These are phyloP conservation scores for Urocolius indicus DNA, from an alignment of 2,113 vertebrate genomes.

Conservation along the genomic window DNA sequence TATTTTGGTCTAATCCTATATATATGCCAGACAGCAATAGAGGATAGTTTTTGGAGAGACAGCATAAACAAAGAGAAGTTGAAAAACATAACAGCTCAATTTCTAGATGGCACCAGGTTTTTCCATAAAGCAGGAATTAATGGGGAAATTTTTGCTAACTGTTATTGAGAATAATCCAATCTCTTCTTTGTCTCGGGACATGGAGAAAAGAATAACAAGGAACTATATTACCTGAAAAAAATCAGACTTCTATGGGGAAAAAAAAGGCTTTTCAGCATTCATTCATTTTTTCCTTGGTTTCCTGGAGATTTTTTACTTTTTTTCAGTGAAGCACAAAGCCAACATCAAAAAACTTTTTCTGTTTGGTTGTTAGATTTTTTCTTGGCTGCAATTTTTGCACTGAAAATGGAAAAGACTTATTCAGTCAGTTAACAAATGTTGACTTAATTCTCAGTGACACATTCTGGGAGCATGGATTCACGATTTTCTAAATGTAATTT, in stretches of 20 bases:
- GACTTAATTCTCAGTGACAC: not conserved
- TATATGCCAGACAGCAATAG: fast-evolving
- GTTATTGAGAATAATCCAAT: not conserved
- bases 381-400: not conserved
- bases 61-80: fast-evolving
- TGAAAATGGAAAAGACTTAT: not conserved
- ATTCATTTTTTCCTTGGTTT: not conserved
- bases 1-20: not conserved
- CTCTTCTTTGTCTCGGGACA: not conserved
- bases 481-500: not conserved
- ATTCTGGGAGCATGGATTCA: not conserved
- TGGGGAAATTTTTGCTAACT: not conserved
- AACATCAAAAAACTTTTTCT: not conserved
- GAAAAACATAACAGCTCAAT: not conserved
- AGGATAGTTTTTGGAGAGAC: not conserved
- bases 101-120: not conserved
- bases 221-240: not conserved
- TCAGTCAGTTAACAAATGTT: not conserved
- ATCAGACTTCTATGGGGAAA: not conserved
- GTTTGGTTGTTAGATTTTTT: not conserved
- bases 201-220: not conserved
- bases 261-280: not conserved
- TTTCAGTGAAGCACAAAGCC: not conserved
- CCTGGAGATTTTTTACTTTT: not conserved
- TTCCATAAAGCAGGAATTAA: not conserved